Conservation (phyloP, 1,140 invertebrate species). For the Heliconius melpomene region DNA sequence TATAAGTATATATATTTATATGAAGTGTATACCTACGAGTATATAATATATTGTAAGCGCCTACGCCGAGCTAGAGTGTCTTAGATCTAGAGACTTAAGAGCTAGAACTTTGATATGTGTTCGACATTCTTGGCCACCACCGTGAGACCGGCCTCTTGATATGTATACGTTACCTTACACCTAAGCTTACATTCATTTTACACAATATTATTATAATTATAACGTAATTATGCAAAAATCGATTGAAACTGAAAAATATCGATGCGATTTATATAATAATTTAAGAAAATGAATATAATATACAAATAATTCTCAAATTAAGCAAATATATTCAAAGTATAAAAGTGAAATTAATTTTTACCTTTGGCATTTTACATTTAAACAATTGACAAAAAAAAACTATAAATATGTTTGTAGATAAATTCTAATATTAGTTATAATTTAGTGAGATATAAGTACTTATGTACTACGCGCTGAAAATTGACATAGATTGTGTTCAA, state of each 20-base stretch:
- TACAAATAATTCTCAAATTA: too few species aligned
- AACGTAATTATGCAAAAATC: not conserved
- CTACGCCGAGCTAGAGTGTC: not conserved
- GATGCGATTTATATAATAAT: not conserved
- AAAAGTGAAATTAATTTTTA: not conserved
- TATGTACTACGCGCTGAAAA: too few species aligned
- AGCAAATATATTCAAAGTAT: not conserved
- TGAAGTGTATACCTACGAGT: not conserved
- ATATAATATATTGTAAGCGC: not conserved
- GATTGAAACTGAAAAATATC: not conserved
- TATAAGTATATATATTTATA: not conserved
- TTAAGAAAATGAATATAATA: too few species aligned
- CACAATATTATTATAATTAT: not conserved
- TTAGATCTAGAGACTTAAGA: not conserved
- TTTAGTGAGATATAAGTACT: not conserved
- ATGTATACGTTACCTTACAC: conserved; percentile 65
- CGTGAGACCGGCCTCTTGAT: conserved; percentile 68
- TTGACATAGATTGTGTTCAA: not conserved
- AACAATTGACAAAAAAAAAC: too few species aligned
- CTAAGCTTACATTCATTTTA: conserved; percentile 39
- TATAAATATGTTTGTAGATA: not conserved
- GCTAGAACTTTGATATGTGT: conserved; percentile 76
- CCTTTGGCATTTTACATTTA: not conserved
- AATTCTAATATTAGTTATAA: not conserved
- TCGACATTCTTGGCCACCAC: conserved; percentile 77